Base-by-base conservation (phyloP, 2,113 vertebrate species). In the Fukomys damarensis region DNA sequence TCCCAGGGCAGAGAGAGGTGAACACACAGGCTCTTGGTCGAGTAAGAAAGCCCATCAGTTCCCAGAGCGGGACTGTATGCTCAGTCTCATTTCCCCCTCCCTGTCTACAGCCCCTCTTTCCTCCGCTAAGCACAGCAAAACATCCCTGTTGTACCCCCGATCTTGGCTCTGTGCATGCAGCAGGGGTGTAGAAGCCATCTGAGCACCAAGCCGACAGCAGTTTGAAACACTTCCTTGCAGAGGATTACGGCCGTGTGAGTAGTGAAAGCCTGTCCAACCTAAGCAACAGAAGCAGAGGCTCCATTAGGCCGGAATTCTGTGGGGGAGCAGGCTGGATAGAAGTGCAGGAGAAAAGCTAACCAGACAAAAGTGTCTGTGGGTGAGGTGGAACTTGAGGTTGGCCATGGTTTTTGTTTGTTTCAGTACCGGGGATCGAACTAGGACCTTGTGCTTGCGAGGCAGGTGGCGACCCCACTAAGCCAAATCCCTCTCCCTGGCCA, bases 251-350 rank as follows among this genome's bases (percentile, higher is more conserved):
- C 65, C 65, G 30, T 70, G 30, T 66, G 83, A 81, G 6, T 54
- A 61, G 52, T 85, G 77, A 70, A 94, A 95, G 79, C 38, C 93
- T 85, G 79, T 72, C 26, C 54, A 87, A 52, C 24, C 24, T 46
- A 81, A 93, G 49, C 86, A 82, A 12, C 3, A 54, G 38, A 88
- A 95, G 76, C 74, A 77, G 68, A 81, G 41, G 41, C 83, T 83
- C 35, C n/a, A 3, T 79, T 30, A 17, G 93, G 95, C 46, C 85
- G 49, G 81, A 93, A 56, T 65, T 96, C 63, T 81, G 89, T 85
- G 70, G 52, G 68, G 65, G 94, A 65, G 72, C 43, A 54, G 88
- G 72, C 77, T 80, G 49, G 76, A 16, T 61, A 22, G 82, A 54
- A 6, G 92, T 85, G 74, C 96, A 86, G 14, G 54, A 26, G 28